Evolutionary conservation across 1,140 invertebrate genomes (phyloP).

Genomic region (Linepithema humile): DNA sequence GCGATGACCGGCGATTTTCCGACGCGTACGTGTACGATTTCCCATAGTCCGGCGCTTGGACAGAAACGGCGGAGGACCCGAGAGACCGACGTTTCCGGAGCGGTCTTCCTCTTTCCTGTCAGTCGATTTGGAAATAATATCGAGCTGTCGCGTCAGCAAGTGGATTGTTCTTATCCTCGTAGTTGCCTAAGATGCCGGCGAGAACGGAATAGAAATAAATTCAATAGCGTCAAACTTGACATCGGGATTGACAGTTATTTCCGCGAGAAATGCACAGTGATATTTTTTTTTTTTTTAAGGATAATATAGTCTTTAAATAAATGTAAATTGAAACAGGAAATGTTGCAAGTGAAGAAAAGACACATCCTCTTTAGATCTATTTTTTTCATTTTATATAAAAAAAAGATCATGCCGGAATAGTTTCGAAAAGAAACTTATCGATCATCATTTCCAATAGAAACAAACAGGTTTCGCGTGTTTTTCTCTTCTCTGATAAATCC

Average conservation of each 20-base stretch:
- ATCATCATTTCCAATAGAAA: constrained; percentile 16
- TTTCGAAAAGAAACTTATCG: not conserved
- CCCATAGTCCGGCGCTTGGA: not conserved
- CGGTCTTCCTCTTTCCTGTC: constrained; percentile 6
- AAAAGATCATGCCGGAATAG: not conserved
- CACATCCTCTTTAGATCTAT: not conserved
- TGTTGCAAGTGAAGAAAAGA: not conserved
- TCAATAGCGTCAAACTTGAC: not conserved
- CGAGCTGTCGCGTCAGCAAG: constrained; percentile 6
- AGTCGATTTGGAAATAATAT: constrained; percentile 43
- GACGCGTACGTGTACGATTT: constrained; percentile 22
- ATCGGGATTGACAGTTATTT: constrained; percentile 7
- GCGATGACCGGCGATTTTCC: constrained; percentile 1
- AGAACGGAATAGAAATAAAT: not conserved
- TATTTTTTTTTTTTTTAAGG: not conserved
- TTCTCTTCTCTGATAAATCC: constrained; percentile 22
- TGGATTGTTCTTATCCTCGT: not conserved
- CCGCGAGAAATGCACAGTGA: not conserved
- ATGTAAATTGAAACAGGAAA: not conserved
- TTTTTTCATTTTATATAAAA: not conserved
- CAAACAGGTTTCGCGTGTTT: constrained; percentile 1
- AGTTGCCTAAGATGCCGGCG: not conserved
- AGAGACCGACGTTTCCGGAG: constrained; percentile 28
- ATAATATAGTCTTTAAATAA: not conserved
- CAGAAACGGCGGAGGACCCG: not conserved